Conservation (phyloP, 2,888 invertebrate species). For the Eupithecia insigniata region DNA sequence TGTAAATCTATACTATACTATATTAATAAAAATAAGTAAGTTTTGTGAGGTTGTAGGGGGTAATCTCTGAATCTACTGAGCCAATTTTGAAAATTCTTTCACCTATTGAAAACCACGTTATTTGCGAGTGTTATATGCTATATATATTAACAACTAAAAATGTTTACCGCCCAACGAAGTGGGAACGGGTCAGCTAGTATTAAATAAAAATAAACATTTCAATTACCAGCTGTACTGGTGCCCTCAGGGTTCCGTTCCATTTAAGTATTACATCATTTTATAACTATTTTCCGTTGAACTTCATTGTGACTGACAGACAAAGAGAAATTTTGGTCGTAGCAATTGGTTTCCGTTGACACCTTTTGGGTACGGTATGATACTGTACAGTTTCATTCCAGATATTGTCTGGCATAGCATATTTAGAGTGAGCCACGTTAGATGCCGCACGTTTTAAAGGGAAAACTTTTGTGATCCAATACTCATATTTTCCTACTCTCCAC, state of each 20-base stretch:
- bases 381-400: background rate
- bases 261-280: background rate
- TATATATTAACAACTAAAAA: too few species aligned
- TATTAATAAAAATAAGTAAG: too few species aligned
- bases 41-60: too few species aligned
- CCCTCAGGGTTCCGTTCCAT: background rate
- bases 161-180: too few species aligned
- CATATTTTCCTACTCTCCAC: background rate
- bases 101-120: too few species aligned
- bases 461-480: background rate
- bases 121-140: too few species aligned
- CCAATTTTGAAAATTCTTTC: too few species aligned
- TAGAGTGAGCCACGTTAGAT: too few species aligned
- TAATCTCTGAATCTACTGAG: too few species aligned
- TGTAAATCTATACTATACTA: too few species aligned
- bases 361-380: background rate
- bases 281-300: background rate
- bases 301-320: background rate
- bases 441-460: background rate
- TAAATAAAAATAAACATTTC: background rate
- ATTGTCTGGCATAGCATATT: too few species aligned
- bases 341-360: background rate
- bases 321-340: background rate
- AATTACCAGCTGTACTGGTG: background rate
- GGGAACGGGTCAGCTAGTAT: too few species aligned